Evolutionary conservation across 2,113 vertebrate species (phyloP).

Genomic region (Megaleporinus macrocephalus): DNA sequence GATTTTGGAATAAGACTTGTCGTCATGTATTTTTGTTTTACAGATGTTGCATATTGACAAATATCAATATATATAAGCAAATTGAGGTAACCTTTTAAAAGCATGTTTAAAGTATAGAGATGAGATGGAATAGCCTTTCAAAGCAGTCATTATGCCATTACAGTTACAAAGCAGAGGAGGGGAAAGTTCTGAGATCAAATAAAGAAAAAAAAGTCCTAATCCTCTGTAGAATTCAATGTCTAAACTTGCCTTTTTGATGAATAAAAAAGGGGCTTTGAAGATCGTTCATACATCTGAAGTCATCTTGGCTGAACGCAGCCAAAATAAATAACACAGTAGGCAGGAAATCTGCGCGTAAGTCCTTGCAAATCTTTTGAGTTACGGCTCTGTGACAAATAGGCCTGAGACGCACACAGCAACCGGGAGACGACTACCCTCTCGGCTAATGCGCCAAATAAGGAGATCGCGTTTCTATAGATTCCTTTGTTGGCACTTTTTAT

Average conservation of each 20-base stretch:
- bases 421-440: conserved; percentile 16
- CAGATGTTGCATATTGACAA: too few relatives aligned
- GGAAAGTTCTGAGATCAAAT: too few relatives aligned
- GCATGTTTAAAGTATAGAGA: too few relatives aligned
- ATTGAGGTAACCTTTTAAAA: too few relatives aligned
- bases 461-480: conserved; percentile 30
- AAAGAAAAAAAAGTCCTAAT: neutral
- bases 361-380: conserved; percentile 42
- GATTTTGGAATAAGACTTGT: too few relatives aligned
- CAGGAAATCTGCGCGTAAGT: conserved; percentile 21
- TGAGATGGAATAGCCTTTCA: too few relatives aligned
- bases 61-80: too few relatives aligned
- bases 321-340: conserved; percentile 49
- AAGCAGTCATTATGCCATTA: too few relatives aligned
- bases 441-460: conserved; percentile 1
- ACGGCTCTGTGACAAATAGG: conserved; percentile 36
- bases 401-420: conserved; percentile 6
- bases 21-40: too few relatives aligned
- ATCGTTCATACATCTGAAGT: conserved; percentile 38
- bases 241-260: conserved; percentile 39
- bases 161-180: too few relatives aligned
- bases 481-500: conserved; percentile 40
- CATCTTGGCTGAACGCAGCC: conserved; percentile 22
- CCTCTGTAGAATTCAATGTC: conserved; percentile 28
- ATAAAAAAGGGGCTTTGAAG: conserved; percentile 32